Base-by-base conservation (phyloP, 2,113 vertebrate genomes). In the Platycercus adscitus region DNA sequence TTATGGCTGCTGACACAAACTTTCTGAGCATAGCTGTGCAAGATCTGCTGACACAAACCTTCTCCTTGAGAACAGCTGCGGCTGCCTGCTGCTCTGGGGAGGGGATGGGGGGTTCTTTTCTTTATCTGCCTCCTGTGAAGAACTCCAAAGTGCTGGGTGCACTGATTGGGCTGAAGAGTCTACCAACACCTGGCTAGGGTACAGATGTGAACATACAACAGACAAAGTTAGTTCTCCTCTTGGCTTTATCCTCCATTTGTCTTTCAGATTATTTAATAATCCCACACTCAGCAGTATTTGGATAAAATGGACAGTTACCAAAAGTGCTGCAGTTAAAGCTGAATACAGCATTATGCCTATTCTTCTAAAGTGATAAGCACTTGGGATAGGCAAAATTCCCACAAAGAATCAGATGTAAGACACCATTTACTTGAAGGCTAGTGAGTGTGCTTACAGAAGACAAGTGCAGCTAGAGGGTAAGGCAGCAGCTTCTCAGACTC, bases 1-100 rank as follows among this genome's bases (percentile, higher is more conserved):
- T 96, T 84, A 86, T 61, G 88, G 55, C 56, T 98, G 97, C 97
- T 98, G 97, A 98, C 95, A 94, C 91, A 85, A 89, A 93, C 65
- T 89, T 97, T 97, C 86, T 82, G 79, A 95, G 87, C 47, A 10
- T n/a, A 68, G 52, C 93, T 89, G 64, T 87, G 21, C 60, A 73
- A 92, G 92, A 85, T 84, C 44, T 96, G 96, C 98, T 98, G 97
- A 98, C 95, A 88, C 44, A 95, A 94, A 91, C 80, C 82, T 86
- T 96, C 94, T 98, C 91, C 91, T 96, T 90, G 86, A 96, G 92
- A 92, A 91, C 95, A 97, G 97, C 96, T 97, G 96, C 0, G 14
- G 64, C 44, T 83, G 93, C 92, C 77, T 89, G 71, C 94, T 94
- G 93, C 92, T 89, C 89, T 93, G 69, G 44, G 55, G 60, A 71